Percentiles rank a stretch among this genome's conserved stretches.
These are phyloP conservation scores for Myrmecophaga tridactyla DNA, from an alignment of 2,113 vertebrate species.

Conservation along the genomic window DNA sequence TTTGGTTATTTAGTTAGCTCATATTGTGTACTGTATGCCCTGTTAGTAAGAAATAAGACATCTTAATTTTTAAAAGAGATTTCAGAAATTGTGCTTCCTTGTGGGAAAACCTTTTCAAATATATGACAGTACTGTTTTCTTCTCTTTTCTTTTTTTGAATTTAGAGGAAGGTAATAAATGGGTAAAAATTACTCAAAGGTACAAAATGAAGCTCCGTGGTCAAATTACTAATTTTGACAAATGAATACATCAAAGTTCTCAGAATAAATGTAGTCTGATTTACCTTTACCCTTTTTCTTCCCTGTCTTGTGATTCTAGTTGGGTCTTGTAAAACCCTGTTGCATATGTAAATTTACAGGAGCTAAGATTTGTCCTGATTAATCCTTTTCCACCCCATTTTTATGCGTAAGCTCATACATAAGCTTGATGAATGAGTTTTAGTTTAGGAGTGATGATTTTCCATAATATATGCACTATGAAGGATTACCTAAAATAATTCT, in stretches of 20 bases:
- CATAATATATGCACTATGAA: not conserved
- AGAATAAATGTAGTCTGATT: not conserved
- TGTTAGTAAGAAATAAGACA: not conserved
- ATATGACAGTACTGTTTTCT: not conserved
- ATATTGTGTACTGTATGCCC: not conserved
- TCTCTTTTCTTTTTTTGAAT: not conserved
- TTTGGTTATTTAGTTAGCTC: not conserved
- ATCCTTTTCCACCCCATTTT: not conserved
- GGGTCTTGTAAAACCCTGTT: constrained; percentile 17
- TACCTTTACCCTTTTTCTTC: not conserved
- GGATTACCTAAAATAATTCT: constrained; percentile 36
- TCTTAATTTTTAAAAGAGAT: constrained; percentile 8
- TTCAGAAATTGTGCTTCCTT: constrained; percentile 28
- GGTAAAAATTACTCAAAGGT: constrained; percentile 25
- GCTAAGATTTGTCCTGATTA: not conserved
- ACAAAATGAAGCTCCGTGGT: not conserved
- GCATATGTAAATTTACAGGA: not conserved
- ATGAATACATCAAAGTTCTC: not conserved
- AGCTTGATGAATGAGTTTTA: constrained; percentile 23
- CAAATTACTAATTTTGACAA: constrained; percentile 7
- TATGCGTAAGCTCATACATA: not conserved
- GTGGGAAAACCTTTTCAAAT: constrained; percentile 4
- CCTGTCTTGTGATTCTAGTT: not conserved
- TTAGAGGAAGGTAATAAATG: not conserved
- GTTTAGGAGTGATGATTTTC: constrained; percentile 13